Percentiles rank a stretch among this genome's conserved stretches.
Evolutionary conservation across 2,113 vertebrate species (phyloP).

Genomic region (Glareola pratincola): DNA sequence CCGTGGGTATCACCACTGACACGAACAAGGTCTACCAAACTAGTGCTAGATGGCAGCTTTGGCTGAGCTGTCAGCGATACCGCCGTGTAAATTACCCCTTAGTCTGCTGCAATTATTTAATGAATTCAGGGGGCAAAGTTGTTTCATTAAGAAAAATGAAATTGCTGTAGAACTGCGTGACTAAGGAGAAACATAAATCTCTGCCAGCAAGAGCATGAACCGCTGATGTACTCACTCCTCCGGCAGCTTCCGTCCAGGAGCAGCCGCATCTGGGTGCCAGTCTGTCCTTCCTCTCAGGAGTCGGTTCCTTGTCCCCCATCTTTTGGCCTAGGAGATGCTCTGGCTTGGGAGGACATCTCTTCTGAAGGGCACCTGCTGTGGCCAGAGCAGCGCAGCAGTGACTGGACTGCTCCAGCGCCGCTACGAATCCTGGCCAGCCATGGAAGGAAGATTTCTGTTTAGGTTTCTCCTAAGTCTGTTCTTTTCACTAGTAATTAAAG

Average conservation of each 20-base stretch:
- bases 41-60: neutral
- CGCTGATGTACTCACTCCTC: rapidly evolving
- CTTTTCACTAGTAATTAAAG: constrained; percentile 28
- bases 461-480: neutral
- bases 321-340: neutral
- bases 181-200: neutral
- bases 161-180: neutral
- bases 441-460: neutral
- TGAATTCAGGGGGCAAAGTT: neutral
- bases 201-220: neutral
- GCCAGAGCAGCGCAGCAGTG: rapidly evolving
- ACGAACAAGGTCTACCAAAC: neutral
- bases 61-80: neutral
- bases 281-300: neutral
- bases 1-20: rapidly evolving
- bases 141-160: neutral
- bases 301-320: rapidly evolving
- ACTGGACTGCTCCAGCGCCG: neutral
- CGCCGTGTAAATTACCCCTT: neutral
- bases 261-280: rapidly evolving
- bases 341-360: neutral
- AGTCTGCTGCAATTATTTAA: neutral
- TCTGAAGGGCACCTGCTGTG: neutral
- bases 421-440: neutral
- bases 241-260: neutral